A percentile compares a stretch with the other conserved stretches of the same genome.
Evolutionary conservation across 2,113 vertebrate species (phyloP).

Genomic region (Castor canadensis): DNA sequence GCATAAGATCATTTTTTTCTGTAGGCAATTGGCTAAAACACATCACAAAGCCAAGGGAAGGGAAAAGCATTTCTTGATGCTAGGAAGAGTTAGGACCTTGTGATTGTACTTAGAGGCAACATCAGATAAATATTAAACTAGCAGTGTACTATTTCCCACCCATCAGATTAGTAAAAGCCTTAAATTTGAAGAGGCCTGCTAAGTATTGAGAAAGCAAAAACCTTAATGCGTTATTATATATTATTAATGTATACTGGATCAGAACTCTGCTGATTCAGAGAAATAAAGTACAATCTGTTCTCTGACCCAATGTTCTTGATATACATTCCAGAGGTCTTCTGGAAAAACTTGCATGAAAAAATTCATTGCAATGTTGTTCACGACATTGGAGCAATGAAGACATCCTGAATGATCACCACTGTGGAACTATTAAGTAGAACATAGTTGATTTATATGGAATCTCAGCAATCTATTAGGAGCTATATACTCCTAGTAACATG

Average conservation of each 20-base stretch:
- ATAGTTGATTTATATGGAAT: neutral
- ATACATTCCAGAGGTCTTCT: neutral
- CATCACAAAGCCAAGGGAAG: neutral
- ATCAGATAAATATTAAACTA: neutral
- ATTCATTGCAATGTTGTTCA: neutral
- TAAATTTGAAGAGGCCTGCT: neutral
- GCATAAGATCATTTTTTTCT: neutral
- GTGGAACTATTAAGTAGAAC: neutral
- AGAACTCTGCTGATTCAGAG: neutral
- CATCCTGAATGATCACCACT: neutral
- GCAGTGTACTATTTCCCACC: neutral
- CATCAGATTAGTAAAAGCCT: neutral
- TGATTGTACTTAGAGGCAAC: neutral
- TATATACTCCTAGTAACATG: neutral
- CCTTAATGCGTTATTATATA: neutral
- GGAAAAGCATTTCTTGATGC: neutral
- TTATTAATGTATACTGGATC: neutral
- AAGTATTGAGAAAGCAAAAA: neutral
- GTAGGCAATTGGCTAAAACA: neutral
- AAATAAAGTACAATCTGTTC: neutral
- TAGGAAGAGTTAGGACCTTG: neutral
- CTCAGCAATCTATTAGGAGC: neutral
- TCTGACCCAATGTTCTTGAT: neutral
- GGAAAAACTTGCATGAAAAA: neutral
- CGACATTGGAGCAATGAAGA: neutral